These are phyloP conservation scores for Crotalus helleri DNA, from an alignment of 2,113 vertebrate species.

Conservation along the genomic window DNA sequence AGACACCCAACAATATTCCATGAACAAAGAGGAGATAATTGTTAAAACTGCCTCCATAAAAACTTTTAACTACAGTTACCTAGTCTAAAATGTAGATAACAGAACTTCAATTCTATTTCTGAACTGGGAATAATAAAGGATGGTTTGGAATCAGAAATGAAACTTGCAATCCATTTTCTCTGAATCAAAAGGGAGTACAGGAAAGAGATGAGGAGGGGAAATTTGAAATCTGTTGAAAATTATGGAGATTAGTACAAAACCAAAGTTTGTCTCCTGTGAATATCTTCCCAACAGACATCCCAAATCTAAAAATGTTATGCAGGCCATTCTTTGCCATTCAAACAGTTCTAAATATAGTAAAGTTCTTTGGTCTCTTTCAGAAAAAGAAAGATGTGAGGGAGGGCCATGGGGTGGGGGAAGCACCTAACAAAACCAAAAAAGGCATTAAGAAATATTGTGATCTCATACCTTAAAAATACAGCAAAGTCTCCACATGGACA, in stretches of 20 bases:
- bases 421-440: conserved; percentile 33
- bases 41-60: background rate
- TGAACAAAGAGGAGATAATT: too few species aligned
- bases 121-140: background rate
- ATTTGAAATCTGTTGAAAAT: conserved; percentile 6
- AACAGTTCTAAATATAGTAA: conserved; percentile 31
- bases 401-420: background rate
- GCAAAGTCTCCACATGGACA: conserved; percentile 26
- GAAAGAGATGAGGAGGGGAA: background rate
- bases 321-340: conserved; percentile 29
- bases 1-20: background rate
- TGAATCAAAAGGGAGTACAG: background rate
- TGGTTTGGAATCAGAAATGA: background rate
- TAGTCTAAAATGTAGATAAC: background rate
- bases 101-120: background rate
- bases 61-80: background rate
- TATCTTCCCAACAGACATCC: conserved; percentile 16
- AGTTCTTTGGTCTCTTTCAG: conserved; percentile 18
- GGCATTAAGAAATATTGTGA: conserved; percentile 28
- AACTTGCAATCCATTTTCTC: background rate
- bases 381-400: conserved; percentile 23
- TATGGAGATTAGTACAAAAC: conserved; percentile 5
- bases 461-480: conserved; percentile 25
- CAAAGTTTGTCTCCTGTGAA: conserved; percentile 7
- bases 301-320: conserved; percentile 25